Conservation (phyloP, 2,113 vertebrate species). For the Pterocles orientalis region DNA sequence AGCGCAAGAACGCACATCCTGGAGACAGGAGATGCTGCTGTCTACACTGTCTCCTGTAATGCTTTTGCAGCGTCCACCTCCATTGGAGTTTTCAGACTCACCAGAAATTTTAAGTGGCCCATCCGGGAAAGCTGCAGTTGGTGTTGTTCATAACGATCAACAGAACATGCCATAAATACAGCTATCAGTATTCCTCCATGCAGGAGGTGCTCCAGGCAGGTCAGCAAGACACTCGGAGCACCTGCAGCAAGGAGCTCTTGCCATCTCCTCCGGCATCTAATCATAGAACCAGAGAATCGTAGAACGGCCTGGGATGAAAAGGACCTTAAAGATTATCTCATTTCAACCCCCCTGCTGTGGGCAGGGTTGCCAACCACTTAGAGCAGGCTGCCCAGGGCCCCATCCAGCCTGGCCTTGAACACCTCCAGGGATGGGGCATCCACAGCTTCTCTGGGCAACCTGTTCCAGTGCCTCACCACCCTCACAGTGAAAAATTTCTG, state of each 20-base stretch:
- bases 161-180: background rate
- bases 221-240: background rate
- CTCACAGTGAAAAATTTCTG: too few relatives aligned
- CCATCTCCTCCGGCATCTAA: background rate
- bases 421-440: too few relatives aligned
- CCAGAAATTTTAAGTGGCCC: background rate
- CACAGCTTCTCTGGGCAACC: too few relatives aligned
- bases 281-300: too few relatives aligned
- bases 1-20: background rate
- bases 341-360: too few relatives aligned
- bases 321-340: too few relatives aligned
- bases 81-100: background rate
- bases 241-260: background rate
- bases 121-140: background rate
- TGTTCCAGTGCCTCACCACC: too few relatives aligned
- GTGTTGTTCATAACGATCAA: background rate
- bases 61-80: background rate
- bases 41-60: background rate
- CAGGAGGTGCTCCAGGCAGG: background rate
- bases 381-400: too few relatives aligned
- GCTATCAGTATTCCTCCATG: fast-evolving
- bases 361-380: too few relatives aligned
- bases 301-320: too few relatives aligned
- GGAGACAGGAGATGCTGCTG: background rate
- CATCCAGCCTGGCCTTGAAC: too few relatives aligned